Percentiles rank a stretch among this genome's conserved stretches.
Conservation (phyloP, 2,888 invertebrate species). For the Pandemis corylana region DNA sequence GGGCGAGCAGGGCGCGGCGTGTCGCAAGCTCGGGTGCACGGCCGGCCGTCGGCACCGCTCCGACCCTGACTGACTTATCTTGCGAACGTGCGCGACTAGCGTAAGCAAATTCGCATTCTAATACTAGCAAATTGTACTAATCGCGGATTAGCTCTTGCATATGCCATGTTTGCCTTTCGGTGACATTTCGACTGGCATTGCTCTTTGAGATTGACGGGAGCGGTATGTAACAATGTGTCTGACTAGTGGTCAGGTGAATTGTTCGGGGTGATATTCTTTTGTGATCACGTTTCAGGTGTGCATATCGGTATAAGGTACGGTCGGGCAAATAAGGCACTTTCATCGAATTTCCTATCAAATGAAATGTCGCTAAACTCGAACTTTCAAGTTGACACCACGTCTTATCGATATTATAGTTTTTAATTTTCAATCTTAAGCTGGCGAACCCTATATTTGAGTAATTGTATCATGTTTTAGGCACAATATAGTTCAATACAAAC, state of each 20-base stretch:
- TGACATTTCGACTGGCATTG: slow-evolving; percentile 38
- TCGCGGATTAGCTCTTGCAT: slow-evolving; percentile 65
- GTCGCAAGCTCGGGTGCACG: slow-evolving; percentile 81
- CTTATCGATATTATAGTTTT: too few species aligned
- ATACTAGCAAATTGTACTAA: slow-evolving; percentile 77
- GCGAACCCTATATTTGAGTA: too few species aligned
- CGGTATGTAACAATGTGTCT: slow-evolving; percentile 12
- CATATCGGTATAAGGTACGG: too few species aligned
- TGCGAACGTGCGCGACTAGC: slow-evolving; percentile 71
- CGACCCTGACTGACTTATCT: slow-evolving; percentile 85
- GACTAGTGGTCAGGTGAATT: slow-evolving; percentile 30
- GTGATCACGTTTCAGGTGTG: background rate
- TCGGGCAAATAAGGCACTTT: too few species aligned
- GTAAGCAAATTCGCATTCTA: slow-evolving; percentile 82
- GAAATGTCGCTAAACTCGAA: too few species aligned
- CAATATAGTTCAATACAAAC: too few species aligned
- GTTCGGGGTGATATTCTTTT: background rate
- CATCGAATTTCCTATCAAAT: too few species aligned
- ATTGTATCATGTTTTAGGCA: too few species aligned
- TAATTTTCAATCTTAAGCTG: too few species aligned
- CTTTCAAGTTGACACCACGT: too few species aligned
- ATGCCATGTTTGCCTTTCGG: slow-evolving; percentile 46
- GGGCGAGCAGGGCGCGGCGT: slow-evolving; percentile 55
- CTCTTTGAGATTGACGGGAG: slow-evolving; percentile 33
- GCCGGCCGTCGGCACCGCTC: slow-evolving; percentile 83